A percentile compares a stretch with the other conserved stretches of the same genome.
Conservation (phyloP, 2,113 vertebrate genomes). For the Pyxicephalus adspersus region DNA sequence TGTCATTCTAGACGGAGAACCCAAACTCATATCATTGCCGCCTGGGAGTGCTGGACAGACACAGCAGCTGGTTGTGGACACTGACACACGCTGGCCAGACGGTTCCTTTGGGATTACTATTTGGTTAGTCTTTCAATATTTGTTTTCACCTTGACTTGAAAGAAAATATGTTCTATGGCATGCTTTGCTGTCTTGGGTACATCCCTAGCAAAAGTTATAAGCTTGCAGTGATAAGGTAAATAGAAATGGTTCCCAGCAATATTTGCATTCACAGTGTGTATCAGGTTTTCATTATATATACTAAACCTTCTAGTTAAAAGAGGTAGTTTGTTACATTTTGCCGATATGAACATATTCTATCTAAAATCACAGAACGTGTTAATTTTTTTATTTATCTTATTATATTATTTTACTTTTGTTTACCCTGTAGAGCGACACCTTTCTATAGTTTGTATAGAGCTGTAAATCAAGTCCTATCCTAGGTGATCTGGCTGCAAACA, state of each 20-base stretch:
- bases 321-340: not conserved
- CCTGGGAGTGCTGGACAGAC: not conserved
- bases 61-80: slow-evolving; percentile 32
- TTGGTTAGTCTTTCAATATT: slow-evolving; percentile 21
- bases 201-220: slow-evolving; percentile 21
- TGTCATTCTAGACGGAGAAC: no score
- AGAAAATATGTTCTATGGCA: slow-evolving; percentile 30
- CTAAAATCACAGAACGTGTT: no score
- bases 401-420: no score
- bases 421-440: no score
- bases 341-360: no score
- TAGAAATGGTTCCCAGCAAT: not conserved
- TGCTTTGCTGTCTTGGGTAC: not conserved
- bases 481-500: no score
- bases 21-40: not conserved
- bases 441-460: no score
- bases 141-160: slow-evolving; percentile 35
- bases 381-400: no score
- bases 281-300: not conserved
- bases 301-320: not conserved
- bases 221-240: slow-evolving; percentile 5
- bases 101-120: slow-evolving; percentile 23
- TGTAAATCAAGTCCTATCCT: no score
- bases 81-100: not conserved
- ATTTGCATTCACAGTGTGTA: slow-evolving; percentile 4